Evolutionary conservation across 2,113 vertebrate species (phyloP), one percentile per base, ranked within the genome.

Genomic region (Scortum barcoo): DNA sequence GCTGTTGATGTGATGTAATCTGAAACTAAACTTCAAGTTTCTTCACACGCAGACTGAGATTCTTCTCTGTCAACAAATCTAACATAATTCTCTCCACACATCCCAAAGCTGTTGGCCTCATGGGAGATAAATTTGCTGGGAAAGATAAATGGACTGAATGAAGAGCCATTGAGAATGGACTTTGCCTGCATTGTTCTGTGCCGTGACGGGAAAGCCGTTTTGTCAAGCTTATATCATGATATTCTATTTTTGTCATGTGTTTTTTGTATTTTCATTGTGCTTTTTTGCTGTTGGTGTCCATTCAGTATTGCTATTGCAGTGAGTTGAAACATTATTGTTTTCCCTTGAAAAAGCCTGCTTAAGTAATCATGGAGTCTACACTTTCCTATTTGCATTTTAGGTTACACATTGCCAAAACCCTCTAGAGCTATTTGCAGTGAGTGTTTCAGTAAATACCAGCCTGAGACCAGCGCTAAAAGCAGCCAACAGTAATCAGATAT

Each of bases 121-220:
- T 65, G 80, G 67, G 70, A 70, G 56, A 68, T 78, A 28, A 10
- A 80, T 65, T 89, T 88, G 88, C 89, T 91, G 89, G 91, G 86
- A 93, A 93, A 86, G 74, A 87, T 50, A 80, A 88, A 89, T 71
- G 78, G 76, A 89, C 84, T 70, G 72, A 84, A 78, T 17, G 30
- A 83, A 81, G n/a, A 79, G 83, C 62, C 80, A 65, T 66, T 70
- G 24, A 70, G 63, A 81, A 75, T 48, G 50, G 62, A 86, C 63
- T 80, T 66, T 72, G 63, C 42, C 57, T 86, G 26, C 61, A 44
- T 83, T 73, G 61, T 76, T 85, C 57, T 83, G 48, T 80, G 72
- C 66, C 2, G n/a, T 74, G 65, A 81, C 5, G 16, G 65, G 76
- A 78, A 80, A 42, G 58, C 75, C 83, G 62, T 78, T 72, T 72